Evolutionary conservation across 1,140 invertebrate genomes (phyloP), one percentile per base, ranked within the genome.

Genomic region (Drosophila tani): DNA sequence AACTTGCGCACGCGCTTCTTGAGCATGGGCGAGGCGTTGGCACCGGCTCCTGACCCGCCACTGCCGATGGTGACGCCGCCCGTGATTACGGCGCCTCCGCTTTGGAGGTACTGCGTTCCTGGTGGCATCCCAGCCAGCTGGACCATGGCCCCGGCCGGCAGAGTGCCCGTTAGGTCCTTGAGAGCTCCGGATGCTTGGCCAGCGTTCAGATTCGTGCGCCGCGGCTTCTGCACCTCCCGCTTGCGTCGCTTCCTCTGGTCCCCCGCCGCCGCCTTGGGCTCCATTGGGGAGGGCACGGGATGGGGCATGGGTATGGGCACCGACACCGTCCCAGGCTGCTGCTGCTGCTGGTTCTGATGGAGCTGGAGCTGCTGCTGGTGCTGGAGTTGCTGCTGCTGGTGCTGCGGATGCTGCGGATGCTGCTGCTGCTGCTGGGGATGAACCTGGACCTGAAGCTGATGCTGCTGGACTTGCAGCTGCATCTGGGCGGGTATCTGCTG

Each of bases 181-280:
- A 76, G 43, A 1, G 43, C 47, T 24, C 60, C 73, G 0, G 53
- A 69, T 11, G 59, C 67, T 45, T 93, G 68, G 3, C 21, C 92
- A 57, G 93, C 93, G 27, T 93, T 93, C 0, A 93, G 49, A 91
- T 95, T 94, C 85, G 95, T 95, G 56, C 96, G 94, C 32, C 97
- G 94, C 85, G 97, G 97, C 83, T 97, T 96, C 90, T 97, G 96
- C 87, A 97, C 97, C 91, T 97, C 96, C 49, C 97, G 94, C 38
- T 97, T 94, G 91, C 97, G 97, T 63, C 96, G 93, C 92, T 97
- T 97, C 74, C 97, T 96, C 40, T 96, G 82, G 32, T 91, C 86
- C 5, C 14, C 78, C 0, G 53, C 78, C 0, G 53, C 78, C 0
- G 53, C 40, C 60, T 86, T 86, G 3, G 85, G 66, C 19, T 88